phyloP scores from a whole-genome alignment of 2,888 invertebrate species.

The Parnassius mnemosyne region DNA sequence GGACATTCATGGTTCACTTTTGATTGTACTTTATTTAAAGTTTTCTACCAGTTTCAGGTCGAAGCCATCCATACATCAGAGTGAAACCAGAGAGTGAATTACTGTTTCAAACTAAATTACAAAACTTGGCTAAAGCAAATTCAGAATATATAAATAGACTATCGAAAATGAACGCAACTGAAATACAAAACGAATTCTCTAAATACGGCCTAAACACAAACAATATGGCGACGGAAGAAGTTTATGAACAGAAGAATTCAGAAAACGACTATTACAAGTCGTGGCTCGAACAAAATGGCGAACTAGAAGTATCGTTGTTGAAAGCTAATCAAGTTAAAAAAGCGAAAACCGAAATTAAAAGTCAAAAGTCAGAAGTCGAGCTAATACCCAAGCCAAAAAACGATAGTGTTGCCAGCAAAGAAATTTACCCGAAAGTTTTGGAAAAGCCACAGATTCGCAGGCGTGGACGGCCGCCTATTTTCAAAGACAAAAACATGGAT shows the following conservation, averaged over 20 bases:
- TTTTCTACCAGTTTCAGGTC: slow-evolving; percentile 45
- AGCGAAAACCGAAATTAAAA: slow-evolving; percentile 47
- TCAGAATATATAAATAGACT: slow-evolving; percentile 61
- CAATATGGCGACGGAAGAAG: slow-evolving; percentile 44
- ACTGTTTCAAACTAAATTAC: slow-evolving; percentile 66
- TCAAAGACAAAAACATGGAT: slow-evolving; percentile 69
- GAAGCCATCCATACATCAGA: slow-evolving; percentile 48
- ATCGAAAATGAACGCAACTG: slow-evolving; percentile 65
- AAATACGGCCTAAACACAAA: slow-evolving; percentile 68
- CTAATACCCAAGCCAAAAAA: slow-evolving; percentile 61
- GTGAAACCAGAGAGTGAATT: slow-evolving; percentile 73
- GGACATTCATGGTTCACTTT: slow-evolving; percentile 72
- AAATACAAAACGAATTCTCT: slow-evolving; percentile 65
- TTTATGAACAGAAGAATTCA: slow-evolving; percentile 42
- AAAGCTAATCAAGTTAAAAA: slow-evolving; percentile 63
- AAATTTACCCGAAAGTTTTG: slow-evolving; percentile 50
- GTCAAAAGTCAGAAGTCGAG: slow-evolving; percentile 66
- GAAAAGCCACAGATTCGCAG: slow-evolving; percentile 58
- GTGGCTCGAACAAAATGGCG: slow-evolving; percentile 75
- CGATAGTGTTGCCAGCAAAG: slow-evolving; percentile 47
- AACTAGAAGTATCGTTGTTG: slow-evolving; percentile 69
- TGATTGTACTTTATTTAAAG: slow-evolving; percentile 25
- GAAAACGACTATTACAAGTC: slow-evolving; percentile 75
- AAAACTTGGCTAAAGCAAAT: slow-evolving; percentile 62
- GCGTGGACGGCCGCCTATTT: slow-evolving; percentile 68